Conservation (phyloP, 2,113 vertebrate species). For the Solenodon paradoxus region DNA sequence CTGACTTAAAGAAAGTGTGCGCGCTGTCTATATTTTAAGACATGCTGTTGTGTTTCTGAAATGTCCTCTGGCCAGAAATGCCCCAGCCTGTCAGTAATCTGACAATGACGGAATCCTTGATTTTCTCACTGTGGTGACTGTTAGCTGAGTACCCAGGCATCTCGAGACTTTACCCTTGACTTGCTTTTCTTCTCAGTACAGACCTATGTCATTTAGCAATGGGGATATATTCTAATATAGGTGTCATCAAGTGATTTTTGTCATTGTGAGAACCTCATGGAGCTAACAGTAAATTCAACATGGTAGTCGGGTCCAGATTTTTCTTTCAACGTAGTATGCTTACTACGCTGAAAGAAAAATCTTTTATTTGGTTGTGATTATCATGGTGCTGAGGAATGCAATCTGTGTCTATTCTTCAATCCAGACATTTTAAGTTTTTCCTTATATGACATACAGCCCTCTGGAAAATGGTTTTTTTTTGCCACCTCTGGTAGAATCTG, state of each 20-base stretch:
- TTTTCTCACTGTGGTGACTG: not conserved
- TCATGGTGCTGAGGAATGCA: not conserved
- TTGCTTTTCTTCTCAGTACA: not conserved
- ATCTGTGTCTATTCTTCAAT: not conserved
- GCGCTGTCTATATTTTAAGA: fast-evolving
- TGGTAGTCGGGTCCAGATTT: not conserved
- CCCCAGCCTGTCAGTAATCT: not conserved
- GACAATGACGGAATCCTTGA: not conserved
- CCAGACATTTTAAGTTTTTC: not conserved
- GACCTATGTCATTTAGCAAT: no score
- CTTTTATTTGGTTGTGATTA: not conserved
- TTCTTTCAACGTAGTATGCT: not conserved
- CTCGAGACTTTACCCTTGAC: not conserved
- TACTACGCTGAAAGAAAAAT: no score
- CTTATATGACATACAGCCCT: not conserved
- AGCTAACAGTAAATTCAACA: not conserved
- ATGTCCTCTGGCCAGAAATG: not conserved
- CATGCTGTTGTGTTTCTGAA: not conserved
- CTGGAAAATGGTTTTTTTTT: no score
- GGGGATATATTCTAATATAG: not conserved
- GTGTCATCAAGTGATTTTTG: not conserved
- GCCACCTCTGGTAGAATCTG: no score
- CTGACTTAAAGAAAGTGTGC: not conserved
- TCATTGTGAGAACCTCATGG: not conserved
- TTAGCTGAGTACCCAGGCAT: not conserved